phyloP scores from a whole-genome alignment of 2,888 invertebrate genomes.

The Choristoneura rosaceana region DNA sequence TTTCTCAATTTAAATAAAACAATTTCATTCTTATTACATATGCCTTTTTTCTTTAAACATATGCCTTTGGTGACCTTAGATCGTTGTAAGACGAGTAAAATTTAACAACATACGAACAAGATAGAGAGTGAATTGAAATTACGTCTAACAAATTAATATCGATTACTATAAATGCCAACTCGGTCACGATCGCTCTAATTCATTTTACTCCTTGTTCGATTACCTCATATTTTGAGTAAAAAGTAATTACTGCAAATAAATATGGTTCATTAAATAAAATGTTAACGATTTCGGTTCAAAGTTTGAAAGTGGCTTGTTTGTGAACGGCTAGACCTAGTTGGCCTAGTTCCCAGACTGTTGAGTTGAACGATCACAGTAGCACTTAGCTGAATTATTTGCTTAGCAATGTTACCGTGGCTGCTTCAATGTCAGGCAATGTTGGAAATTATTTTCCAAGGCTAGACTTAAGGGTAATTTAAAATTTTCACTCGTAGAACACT shows the following conservation, averaged over 20 bases:
- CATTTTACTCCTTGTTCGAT: background rate
- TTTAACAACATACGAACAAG: background rate
- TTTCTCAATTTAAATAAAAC: too few species aligned
- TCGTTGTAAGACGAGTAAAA: background rate
- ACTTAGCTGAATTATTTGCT: constrained; percentile 24
- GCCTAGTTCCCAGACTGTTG: constrained; percentile 35
- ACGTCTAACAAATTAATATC: constrained; percentile 11
- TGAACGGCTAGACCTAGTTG: constrained; percentile 5
- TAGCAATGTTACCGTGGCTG: constrained; percentile 1
- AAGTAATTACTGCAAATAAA: constrained; percentile 22
- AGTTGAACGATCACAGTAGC: constrained; percentile 24
- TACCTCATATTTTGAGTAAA: constrained; percentile 8
- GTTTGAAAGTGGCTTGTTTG: constrained; percentile 15
- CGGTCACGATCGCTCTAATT: constrained; percentile 1
- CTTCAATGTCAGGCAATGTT: constrained; percentile 11
- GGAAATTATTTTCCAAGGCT: background rate
- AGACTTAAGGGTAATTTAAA: background rate
- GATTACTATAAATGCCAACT: constrained; percentile 16
- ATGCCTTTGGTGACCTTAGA: constrained; percentile 24
- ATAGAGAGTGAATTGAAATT: background rate
- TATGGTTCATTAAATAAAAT: constrained; percentile 9
- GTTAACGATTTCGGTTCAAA: constrained; percentile 4
- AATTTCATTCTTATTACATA: too few species aligned
- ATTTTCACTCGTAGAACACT: background rate
- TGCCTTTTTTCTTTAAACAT: too few species aligned